Evolutionary conservation across 2,797 vertebrate genomes (phyloP).

Genomic region (Girardinus metallicus): DNA sequence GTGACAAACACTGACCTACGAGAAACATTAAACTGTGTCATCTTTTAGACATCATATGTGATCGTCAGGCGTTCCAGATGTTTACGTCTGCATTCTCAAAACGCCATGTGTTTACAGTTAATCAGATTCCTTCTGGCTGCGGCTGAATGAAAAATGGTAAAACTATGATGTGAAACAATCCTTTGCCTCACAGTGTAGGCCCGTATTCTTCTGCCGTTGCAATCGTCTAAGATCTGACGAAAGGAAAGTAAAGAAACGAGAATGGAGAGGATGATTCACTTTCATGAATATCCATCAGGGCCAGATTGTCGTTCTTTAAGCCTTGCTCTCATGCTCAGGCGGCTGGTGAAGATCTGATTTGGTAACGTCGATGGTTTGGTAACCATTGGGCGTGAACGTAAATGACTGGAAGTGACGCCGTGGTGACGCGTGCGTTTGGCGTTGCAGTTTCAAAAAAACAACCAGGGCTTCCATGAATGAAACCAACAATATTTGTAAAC

Average conservation of each 20-base stretch:
- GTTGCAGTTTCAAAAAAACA: conserved; percentile 54
- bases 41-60: neutral
- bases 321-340: conserved; percentile 24
- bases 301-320: neutral
- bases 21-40: neutral
- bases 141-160: conserved; percentile 4
- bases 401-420: conserved; percentile 57
- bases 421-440: conserved; percentile 12
- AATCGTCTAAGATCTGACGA: conserved; percentile 27
- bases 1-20: neutral
- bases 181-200: conserved; percentile 30
- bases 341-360: conserved; percentile 16
- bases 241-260: conserved; percentile 50
- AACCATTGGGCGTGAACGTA: conserved; percentile 22
- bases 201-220: conserved; percentile 11
- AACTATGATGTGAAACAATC: neutral
- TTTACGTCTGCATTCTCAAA: neutral
- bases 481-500: conserved; percentile 33
- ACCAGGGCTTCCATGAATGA: conserved; percentile 42
- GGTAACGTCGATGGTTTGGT: neutral
- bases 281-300: conserved; percentile 39
- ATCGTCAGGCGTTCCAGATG: neutral
- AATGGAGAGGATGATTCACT: conserved; percentile 61
- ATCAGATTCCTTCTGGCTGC: neutral
- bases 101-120: neutral